Percentiles rank a stretch among this genome's conserved stretches.
Conservation (phyloP, 2,797 vertebrate species). For the Cossypha polioptera region DNA sequence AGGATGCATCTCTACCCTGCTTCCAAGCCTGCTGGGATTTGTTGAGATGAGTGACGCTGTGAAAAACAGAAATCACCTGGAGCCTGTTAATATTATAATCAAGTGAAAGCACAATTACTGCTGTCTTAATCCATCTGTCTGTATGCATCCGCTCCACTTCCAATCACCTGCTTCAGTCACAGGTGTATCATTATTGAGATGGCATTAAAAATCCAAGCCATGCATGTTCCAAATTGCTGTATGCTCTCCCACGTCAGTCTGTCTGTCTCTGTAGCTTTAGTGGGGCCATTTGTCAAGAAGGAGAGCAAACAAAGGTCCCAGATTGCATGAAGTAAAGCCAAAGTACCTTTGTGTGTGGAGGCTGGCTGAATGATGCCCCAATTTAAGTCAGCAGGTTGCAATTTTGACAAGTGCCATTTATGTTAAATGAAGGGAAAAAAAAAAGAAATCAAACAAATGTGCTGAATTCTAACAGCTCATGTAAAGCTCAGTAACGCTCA, state of each 20-base stretch:
- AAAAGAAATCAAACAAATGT: neutral
- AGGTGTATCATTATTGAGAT: constrained; percentile 44
- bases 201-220: neutral
- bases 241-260: neutral
- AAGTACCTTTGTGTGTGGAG: neutral
- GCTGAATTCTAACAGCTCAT: neutral
- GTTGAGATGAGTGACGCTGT: constrained; percentile 33
- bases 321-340: neutral
- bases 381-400: neutral
- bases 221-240: neutral
- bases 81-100: constrained; percentile 68
- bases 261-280: neutral
- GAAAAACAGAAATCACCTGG: constrained; percentile 68
- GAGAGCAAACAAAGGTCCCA: neutral
- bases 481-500: neutral
- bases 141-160: neutral
- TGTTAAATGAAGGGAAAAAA: neutral
- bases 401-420: neutral
- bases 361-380: neutral
- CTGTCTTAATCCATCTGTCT: constrained; percentile 63
- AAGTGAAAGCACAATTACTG: constrained; percentile 57
- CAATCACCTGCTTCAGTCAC: constrained; percentile 50
- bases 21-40: constrained; percentile 63
- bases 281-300: neutral
- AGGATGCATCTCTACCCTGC: constrained; percentile 31